Percentiles rank a stretch among this genome's conserved stretches.
These are phyloP conservation scores for Amphipyra berbera DNA, from an alignment of 2,888 invertebrate species.

Conservation along the genomic window DNA sequence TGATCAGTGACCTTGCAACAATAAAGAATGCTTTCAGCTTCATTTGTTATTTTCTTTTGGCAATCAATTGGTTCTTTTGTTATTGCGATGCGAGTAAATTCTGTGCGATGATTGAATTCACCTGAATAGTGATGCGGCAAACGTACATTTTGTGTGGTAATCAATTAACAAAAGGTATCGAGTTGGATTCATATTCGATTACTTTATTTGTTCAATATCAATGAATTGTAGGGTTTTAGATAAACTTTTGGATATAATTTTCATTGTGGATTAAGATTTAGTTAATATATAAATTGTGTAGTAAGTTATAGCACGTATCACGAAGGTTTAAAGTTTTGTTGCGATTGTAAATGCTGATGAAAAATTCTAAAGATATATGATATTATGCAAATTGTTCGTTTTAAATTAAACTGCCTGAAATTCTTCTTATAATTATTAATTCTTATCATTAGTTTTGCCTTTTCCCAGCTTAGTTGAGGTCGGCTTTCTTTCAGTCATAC, in stretches of 20 bases:
- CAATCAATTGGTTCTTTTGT: slow-evolving; percentile 41
- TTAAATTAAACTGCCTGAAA: no score
- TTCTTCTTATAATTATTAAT: no score
- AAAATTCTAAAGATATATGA: no score
- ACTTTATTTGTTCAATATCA: slow-evolving; percentile 20
- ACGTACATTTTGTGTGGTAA: slow-evolving; percentile 20
- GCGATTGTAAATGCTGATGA: no score
- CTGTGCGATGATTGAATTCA: slow-evolving; percentile 37
- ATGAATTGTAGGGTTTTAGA: slow-evolving; percentile 9
- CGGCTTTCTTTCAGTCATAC: no score
- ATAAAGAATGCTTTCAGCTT: slow-evolving; percentile 45
- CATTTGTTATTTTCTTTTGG: slow-evolving; percentile 43
- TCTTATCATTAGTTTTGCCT: no score
- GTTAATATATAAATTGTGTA: no score
- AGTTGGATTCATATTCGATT: slow-evolving; percentile 27
- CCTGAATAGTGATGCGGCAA: slow-evolving; percentile 42
- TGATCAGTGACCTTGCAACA: slow-evolving; percentile 45
- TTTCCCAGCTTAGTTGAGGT: no score
- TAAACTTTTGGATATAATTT: not conserved
- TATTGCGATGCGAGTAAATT: slow-evolving; percentile 24
- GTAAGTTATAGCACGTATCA: no score
- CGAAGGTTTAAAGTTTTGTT: no score
- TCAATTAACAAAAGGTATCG: slow-evolving; percentile 32
- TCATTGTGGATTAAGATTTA: no score
- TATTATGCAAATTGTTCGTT: no score